A percentile compares a stretch with the other conserved stretches of the same genome.
phyloP scores from a whole-genome alignment of 2,888 invertebrate species.

The Boloria euphrosyne region DNA sequence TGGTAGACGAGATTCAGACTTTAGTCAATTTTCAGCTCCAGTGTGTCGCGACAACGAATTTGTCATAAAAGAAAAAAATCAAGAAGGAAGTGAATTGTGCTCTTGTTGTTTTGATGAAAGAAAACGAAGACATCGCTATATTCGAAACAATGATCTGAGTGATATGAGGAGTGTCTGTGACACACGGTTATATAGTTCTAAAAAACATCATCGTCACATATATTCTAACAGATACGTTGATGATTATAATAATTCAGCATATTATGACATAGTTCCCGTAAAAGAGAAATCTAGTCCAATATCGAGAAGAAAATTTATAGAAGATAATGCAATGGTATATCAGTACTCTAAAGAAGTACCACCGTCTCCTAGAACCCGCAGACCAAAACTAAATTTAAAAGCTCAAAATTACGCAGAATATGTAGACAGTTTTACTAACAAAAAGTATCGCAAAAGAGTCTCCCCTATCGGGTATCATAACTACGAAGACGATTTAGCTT shows the following conservation, averaged over 20 bases:
- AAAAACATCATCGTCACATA: slow-evolving; percentile 49
- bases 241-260: slow-evolving; percentile 61
- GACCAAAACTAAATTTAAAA: slow-evolving; percentile 67
- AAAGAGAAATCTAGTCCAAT: slow-evolving; percentile 73
- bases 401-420: slow-evolving; percentile 58
- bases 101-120: slow-evolving; percentile 57
- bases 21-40: slow-evolving; percentile 70
- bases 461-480: slow-evolving; percentile 12
- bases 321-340: slow-evolving; percentile 51
- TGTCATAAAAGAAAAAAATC: slow-evolving; percentile 49
- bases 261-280: slow-evolving; percentile 71
- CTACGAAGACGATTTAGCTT: slow-evolving; percentile 29
- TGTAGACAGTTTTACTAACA: slow-evolving; percentile 46
- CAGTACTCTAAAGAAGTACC: slow-evolving; percentile 64
- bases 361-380: slow-evolving; percentile 66
- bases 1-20: slow-evolving; percentile 57
- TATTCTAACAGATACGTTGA: slow-evolving; percentile 46
- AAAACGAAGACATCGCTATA: slow-evolving; percentile 40
- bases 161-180: slow-evolving; percentile 67
- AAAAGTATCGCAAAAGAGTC: slow-evolving; percentile 30
- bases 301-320: slow-evolving; percentile 59
- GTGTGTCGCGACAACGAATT: slow-evolving; percentile 68
- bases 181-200: slow-evolving; percentile 60
- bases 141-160: slow-evolving; percentile 47
- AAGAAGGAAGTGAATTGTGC: slow-evolving; percentile 56